phyloP scores from a whole-genome alignment of 2,113 vertebrate species.

The Phodopus roborovskii region DNA sequence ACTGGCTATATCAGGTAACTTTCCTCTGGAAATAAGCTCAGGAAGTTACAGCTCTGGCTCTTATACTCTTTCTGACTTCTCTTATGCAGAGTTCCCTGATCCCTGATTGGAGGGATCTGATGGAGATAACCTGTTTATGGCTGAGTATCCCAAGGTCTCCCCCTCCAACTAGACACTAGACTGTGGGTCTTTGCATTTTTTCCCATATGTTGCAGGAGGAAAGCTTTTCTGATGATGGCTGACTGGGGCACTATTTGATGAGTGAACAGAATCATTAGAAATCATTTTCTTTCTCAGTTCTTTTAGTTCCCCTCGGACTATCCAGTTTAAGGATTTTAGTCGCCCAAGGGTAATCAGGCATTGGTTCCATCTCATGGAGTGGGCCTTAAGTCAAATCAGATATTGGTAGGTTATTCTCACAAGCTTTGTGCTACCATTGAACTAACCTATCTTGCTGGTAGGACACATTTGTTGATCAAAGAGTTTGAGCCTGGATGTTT shows the following conservation, averaged over 20 bases:
- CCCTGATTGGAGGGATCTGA: not conserved
- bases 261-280: not conserved
- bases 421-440: not conserved
- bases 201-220: not conserved
- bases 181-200: not conserved
- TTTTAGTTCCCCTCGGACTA: not conserved
- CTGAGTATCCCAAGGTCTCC: not conserved
- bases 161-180: too few species aligned
- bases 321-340: too few species aligned
- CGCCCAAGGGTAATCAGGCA: too few species aligned
- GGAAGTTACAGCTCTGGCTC: not conserved
- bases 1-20: not conserved
- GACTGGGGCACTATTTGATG: not conserved
- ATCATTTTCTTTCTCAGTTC: not conserved
- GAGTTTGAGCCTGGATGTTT: not conserved
- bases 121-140: too few species aligned
- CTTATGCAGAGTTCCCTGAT: not conserved
- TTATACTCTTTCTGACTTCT: not conserved
- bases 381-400: not conserved
- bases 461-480: not conserved
- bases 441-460: not conserved
- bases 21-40: not conserved
- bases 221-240: not conserved
- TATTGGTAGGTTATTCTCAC: not conserved
- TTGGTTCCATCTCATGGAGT: not conserved